These are phyloP conservation scores for Drosophila melanogaster DNA, from an alignment of 1,140 invertebrate species.

Conservation along the genomic window Release_6_plus_ISO1_MT NT_037436.4:14063001-14063500, in stretches of 20 bases:
- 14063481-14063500: background rate
- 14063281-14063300: conserved; percentile 77
- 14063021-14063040: conserved; percentile 57
- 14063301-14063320: conserved; percentile 63
- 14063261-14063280: conserved; percentile 66
- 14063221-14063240: conserved; percentile 36
- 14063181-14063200: conserved; percentile 16
- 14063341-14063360: background rate
- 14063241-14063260: conserved; percentile 54
- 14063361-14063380: background rate
- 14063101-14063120: conserved; percentile 36
- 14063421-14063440: background rate
- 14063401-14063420: no score
- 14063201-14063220: conserved; percentile 36
- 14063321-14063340: background rate
- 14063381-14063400: conserved; percentile 2
- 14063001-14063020: conserved; percentile 36
- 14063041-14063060: conserved; percentile 38
- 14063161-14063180: conserved; percentile 56
- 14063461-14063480: no score
- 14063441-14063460: no score
- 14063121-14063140: conserved; percentile 39
- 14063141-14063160: conserved; percentile 50
- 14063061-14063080: background rate
- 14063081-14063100: conserved; percentile 20